phyloP scores from a whole-genome alignment of 2,888 invertebrate genomes.

The Epinotia bilunana region DNA sequence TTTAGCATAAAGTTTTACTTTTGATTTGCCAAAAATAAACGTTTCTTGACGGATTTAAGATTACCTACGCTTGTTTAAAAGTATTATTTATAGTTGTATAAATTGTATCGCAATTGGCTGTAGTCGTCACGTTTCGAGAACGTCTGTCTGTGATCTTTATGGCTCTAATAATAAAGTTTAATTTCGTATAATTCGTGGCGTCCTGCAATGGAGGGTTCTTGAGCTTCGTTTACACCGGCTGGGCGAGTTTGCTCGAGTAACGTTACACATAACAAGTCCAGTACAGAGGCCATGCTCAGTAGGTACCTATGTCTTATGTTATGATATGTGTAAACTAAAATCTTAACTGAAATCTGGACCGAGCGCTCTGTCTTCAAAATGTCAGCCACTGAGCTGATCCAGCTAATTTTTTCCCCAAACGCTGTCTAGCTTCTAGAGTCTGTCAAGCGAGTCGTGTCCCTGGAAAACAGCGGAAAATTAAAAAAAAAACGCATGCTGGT shows the following conservation, averaged over 20 bases:
- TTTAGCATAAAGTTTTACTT: conserved; percentile 2
- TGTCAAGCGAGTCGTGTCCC: no score
- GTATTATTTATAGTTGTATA: conserved; percentile 4
- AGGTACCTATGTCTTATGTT: no score
- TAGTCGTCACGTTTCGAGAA: not conserved
- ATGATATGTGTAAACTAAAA: no score
- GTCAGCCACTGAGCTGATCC: no score
- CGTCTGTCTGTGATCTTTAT: conserved; percentile 5
- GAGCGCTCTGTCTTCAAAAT: no score
- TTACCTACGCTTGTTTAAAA: not conserved
- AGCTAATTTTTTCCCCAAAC: no score
- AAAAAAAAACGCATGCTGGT: no score
- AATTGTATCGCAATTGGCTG: not conserved
- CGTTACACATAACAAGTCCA: no score
- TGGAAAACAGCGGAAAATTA: no score
- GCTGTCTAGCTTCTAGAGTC: no score
- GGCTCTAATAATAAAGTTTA: conserved; percentile 1
- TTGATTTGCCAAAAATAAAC: conserved; percentile 6
- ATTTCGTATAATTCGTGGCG: not conserved
- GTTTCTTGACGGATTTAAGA: conserved; percentile 16
- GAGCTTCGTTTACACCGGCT: conserved; percentile 3
- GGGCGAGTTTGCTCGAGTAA: conserved; percentile 15
- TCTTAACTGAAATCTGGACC: no score
- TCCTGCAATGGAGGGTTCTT: not conserved
- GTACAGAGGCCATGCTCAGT: no score